Conservation (phyloP, 2,888 invertebrate genomes). For the Pseudoips prasinana region DNA sequence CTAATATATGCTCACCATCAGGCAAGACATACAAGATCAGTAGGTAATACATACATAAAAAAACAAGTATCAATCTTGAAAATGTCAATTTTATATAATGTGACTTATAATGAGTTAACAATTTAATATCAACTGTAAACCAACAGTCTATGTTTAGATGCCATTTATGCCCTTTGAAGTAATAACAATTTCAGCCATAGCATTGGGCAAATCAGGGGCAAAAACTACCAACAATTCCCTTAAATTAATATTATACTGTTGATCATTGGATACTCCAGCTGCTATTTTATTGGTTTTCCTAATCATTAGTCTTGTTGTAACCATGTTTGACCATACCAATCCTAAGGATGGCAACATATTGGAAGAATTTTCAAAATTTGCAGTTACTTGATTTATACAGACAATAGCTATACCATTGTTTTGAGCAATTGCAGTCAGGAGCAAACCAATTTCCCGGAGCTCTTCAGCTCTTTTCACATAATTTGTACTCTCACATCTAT, state of each 20-base stretch:
- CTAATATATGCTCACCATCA: no score
- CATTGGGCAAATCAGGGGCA: slow-evolving; percentile 59
- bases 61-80: no score
- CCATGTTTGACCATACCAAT: slow-evolving; percentile 74
- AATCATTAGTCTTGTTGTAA: slow-evolving; percentile 48
- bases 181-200: slow-evolving; percentile 45
- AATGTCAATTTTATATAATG: not conserved
- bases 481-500: slow-evolving; percentile 63
- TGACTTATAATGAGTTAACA: not conserved
- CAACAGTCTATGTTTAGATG: slow-evolving; percentile 2
- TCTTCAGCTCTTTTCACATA: slow-evolving; percentile 71
- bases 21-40: no score
- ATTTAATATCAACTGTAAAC: not conserved
- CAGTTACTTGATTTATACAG: slow-evolving; percentile 73
- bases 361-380: slow-evolving; percentile 46
- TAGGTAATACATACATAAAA: no score
- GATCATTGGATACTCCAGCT: slow-evolving; percentile 3
- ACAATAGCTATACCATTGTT: slow-evolving; percentile 56
- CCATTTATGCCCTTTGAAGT: slow-evolving; percentile 46
- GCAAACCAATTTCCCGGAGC: slow-evolving; percentile 61
- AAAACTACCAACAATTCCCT: slow-evolving; percentile 55
- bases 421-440: slow-evolving; percentile 53
- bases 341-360: slow-evolving; percentile 65
- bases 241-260: slow-evolving; percentile 25
- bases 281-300: slow-evolving; percentile 21